Evolutionary conservation across 2,888 invertebrate species (phyloP).

Genomic region (Mesorhabditis sp.): DNA sequence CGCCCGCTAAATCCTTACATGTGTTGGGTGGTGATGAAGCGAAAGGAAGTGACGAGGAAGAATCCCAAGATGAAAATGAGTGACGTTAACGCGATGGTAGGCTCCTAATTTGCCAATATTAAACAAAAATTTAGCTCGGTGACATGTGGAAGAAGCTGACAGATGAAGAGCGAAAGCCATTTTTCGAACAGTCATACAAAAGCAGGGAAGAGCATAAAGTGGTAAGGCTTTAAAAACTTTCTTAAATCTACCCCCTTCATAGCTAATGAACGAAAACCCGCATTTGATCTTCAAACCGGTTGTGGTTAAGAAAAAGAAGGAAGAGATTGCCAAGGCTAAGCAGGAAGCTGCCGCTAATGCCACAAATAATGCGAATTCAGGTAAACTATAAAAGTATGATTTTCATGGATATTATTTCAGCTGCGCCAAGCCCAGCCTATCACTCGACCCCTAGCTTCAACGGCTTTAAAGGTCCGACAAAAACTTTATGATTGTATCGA

Average conservation of each 20-base stretch:
- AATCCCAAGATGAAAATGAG: constrained; percentile 4
- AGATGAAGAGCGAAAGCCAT: background rate
- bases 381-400: background rate
- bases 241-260: background rate
- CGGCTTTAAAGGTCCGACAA: background rate
- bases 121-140: constrained; percentile 1
- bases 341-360: too few relatives aligned
- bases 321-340: background rate
- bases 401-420: background rate
- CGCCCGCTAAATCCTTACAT: background rate
- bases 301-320: background rate
- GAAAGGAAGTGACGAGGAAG: background rate
- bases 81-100: constrained; percentile 2
- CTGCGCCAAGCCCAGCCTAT: background rate
- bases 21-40: constrained; percentile 5
- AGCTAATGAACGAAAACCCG: constrained; percentile 6
- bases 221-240: background rate
- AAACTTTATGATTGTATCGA: too few relatives aligned
- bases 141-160: constrained; percentile 3
- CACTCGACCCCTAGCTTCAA: background rate
- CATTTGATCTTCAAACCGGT: constrained; percentile 6
- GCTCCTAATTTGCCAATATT: background rate
- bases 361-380: too few relatives aligned
- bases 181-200: constrained; percentile 3
- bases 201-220: constrained; percentile 6